phyloP scores from a whole-genome alignment of 1,140 invertebrate species.

The Hyphantria cunea region DNA sequence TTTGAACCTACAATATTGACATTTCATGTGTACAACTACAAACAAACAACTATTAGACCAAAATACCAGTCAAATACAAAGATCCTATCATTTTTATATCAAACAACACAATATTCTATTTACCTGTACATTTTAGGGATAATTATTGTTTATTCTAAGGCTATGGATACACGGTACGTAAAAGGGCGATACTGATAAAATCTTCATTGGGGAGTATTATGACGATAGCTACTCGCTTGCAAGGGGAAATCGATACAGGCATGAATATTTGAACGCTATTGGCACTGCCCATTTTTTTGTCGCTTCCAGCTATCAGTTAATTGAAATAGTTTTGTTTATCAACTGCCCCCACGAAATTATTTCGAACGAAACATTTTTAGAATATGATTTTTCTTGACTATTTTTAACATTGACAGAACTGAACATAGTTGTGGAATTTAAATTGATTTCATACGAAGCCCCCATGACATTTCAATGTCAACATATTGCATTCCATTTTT shows the following conservation, averaged over 20 bases:
- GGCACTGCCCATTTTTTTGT: conserved; percentile 57
- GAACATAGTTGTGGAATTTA: too few species aligned
- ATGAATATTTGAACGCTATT: conserved; percentile 75
- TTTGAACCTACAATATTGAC: too few species aligned
- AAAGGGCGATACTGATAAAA: conserved; percentile 69
- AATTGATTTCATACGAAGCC: too few species aligned
- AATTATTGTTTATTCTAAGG: conserved; percentile 32
- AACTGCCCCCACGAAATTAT: conserved; percentile 17
- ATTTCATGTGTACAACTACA: too few species aligned
- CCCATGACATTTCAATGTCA: too few species aligned
- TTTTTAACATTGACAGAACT: not conserved
- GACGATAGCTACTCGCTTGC: conserved; percentile 33
- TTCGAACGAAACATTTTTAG: conserved; percentile 25
- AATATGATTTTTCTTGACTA: not conserved
- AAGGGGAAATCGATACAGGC: conserved; percentile 60
- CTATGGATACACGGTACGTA: conserved; percentile 37
- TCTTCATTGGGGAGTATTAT: conserved; percentile 68
- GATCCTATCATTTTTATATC: conserved; percentile 2
- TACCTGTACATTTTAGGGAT: conserved; percentile 19
- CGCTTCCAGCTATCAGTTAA: conserved; percentile 53
- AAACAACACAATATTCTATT: conserved; percentile 18
- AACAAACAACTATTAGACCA: not conserved
- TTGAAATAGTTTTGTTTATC: conserved; percentile 68
- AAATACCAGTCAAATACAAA: conserved; percentile 17
- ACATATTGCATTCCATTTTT: too few species aligned